Evolutionary conservation across 2,888 invertebrate genomes (phyloP), one percentile per base, ranked within the genome.

Genomic region (Rhabditoides inermis): DNA sequence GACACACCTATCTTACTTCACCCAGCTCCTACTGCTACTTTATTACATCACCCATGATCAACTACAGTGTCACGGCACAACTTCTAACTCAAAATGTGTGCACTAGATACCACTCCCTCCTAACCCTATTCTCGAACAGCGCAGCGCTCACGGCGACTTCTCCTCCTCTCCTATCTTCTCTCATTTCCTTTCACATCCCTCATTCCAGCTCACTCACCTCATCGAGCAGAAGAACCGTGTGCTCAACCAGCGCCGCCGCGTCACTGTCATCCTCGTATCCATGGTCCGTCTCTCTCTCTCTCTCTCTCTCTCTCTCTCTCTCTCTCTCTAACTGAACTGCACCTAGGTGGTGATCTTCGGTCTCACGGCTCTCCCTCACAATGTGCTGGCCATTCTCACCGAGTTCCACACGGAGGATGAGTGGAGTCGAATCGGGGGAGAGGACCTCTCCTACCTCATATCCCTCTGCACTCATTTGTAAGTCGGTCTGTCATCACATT

Each of bases 181-280:
- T n/a, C n/a, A n/a, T n/a, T n/a, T n/a, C n/a, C n/a, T n/a, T n/a
- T n/a, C n/a, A n/a, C n/a, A n/a, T n/a, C n/a, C n/a, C n/a, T 4
- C 20, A 12, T 40, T 49, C n/a, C 56, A 64, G 61, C 36, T 63
- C 45, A 50, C 51, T 12, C 63, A 64, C 26, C 55, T 65, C 6
- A 51, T 63, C 46, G 60, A 61, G 22, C 61, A 64, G 51, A 63
- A 64, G 53, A 45, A 56, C 7, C 50, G 61, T 12, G 60, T 65
- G 22, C 45, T 58, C 22, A 45, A 53, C 18, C 65, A 65, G 53
- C 53, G 54, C 28, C 45, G 60, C 1, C 27, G 61, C 3, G 63
- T 65, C 22, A 65, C 65, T 2, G 23, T 65, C 26, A 65, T 65
- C 26, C 54, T 65, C 4, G 65, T 63, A 20, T 46, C 47, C n/a